phyloP scores from a whole-genome alignment of 2,113 vertebrate species.

The Phaethon lepturus region DNA sequence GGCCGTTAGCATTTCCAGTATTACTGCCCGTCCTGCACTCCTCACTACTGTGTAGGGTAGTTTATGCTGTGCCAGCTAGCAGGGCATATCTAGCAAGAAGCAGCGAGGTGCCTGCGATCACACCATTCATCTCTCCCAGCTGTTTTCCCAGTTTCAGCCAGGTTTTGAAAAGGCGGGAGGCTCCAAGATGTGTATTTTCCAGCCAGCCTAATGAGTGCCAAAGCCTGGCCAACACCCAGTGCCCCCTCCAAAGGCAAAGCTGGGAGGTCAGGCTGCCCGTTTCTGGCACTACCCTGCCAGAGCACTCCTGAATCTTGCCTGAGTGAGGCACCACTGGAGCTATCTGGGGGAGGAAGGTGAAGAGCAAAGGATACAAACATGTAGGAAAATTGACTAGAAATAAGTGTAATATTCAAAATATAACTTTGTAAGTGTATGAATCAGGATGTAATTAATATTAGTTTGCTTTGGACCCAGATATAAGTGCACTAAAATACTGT shows the following conservation, averaged over 20 bases:
- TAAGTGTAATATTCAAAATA: neutral
- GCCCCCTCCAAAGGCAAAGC: neutral
- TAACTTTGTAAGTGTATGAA: neutral
- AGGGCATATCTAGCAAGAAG: neutral
- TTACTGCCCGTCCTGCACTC: neutral
- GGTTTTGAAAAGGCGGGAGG: neutral
- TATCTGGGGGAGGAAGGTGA: neutral
- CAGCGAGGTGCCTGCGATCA: fast-evolving
- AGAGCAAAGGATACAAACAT: neutral
- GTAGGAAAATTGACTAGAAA: neutral
- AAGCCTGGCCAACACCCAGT: neutral
- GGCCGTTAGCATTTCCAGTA: neutral
- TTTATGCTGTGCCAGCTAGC: neutral
- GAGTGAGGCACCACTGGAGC: neutral
- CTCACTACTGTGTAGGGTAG: neutral
- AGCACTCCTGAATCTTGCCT: neutral
- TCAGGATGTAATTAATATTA: neutral
- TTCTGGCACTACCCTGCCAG: neutral
- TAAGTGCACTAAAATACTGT: neutral
- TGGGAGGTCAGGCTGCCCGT: fast-evolving
- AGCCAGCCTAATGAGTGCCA: neutral
- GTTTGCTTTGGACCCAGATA: neutral
- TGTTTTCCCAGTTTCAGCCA: neutral
- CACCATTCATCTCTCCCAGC: neutral
- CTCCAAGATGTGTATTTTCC: neutral